These are phyloP conservation scores for Ochotona curzoniae DNA, from an alignment of 2,113 vertebrate species.

Conservation along the genomic window DNA sequence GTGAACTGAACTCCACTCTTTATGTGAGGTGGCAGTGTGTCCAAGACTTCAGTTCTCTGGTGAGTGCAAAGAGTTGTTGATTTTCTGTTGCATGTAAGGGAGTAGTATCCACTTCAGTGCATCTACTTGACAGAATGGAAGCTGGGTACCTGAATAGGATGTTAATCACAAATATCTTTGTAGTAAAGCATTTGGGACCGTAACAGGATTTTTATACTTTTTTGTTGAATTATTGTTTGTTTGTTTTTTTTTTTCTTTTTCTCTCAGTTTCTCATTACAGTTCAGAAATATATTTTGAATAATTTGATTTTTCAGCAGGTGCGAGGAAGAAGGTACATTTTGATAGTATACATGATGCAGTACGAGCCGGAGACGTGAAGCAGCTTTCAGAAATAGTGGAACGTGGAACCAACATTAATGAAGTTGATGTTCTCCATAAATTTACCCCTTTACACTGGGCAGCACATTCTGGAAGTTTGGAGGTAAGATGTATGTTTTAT, in stretches of 20 bases:
- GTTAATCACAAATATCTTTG: conserved; percentile 23
- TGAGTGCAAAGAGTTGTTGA: not conserved
- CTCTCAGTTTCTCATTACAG: not conserved
- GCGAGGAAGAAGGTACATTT: conserved; percentile 77
- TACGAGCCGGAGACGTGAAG: conserved; percentile 85
- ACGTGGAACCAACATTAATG: conserved; percentile 83
- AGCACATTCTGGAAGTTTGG: conserved; percentile 89
- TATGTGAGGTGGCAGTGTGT: not conserved
- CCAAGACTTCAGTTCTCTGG: not conserved
- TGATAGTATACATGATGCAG: conserved; percentile 84
- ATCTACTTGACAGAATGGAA: not conserved
- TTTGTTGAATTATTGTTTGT: not conserved
- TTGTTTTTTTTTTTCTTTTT: not conserved
- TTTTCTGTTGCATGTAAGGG: not conserved
- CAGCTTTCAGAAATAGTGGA: conserved; percentile 84
- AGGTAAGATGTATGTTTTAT: conserved; percentile 84
- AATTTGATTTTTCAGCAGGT: conserved; percentile 76
- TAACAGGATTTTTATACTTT: conserved; percentile 49
- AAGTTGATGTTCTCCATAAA: conserved; percentile 86
- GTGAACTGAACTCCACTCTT: not conserved
- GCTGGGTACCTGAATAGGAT: conserved; percentile 26
- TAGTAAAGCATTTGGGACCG: conserved; percentile 53
- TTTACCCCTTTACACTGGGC: conserved; percentile 90
- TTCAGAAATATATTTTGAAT: conserved; percentile 43
- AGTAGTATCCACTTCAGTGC: not conserved